These are phyloP conservation scores for Pleuronectes platessa DNA, from an alignment of 2,113 vertebrate genomes.

Conservation along the genomic window DNA sequence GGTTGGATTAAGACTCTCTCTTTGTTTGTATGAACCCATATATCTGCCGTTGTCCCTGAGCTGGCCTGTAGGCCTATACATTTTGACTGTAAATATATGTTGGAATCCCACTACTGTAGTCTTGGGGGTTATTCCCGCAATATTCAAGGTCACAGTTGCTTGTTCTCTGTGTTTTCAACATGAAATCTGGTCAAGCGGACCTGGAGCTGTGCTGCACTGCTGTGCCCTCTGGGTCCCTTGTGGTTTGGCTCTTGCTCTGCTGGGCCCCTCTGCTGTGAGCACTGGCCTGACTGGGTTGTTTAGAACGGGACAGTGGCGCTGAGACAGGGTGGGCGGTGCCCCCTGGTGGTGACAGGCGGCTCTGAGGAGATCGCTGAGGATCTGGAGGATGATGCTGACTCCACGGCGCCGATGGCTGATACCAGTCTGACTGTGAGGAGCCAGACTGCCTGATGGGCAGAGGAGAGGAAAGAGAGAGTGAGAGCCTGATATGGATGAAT, in stretches of 20 bases:
- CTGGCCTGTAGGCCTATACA: too few relatives aligned
- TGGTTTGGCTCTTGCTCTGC: slow-evolving; percentile 13
- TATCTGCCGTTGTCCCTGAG: too few relatives aligned
- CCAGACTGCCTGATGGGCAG: slow-evolving; percentile 85
- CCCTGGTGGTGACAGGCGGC: slow-evolving; percentile 91
- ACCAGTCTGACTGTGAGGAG: slow-evolving; percentile 88
- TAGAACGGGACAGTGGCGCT: slow-evolving; percentile 83
- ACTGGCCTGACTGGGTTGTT: slow-evolving; percentile 51
- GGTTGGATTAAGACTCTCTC: background rate
- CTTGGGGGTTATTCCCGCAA: too few relatives aligned
- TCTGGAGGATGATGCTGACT: slow-evolving; percentile 93
- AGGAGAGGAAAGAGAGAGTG: background rate
- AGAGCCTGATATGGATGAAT: background rate
- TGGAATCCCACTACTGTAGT: too few relatives aligned
- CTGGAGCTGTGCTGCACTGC: slow-evolving; percentile 16
- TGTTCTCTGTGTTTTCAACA: background rate
- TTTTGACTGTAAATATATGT: too few relatives aligned
- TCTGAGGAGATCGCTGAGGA: slow-evolving; percentile 92
- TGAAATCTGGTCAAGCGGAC: slow-evolving; percentile 14
- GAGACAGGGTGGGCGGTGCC: slow-evolving; percentile 83
- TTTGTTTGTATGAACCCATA: background rate
- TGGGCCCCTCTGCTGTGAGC: slow-evolving; percentile 15
- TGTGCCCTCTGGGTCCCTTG: slow-evolving; percentile 2
- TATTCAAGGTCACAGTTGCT: background rate
- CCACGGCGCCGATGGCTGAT: slow-evolving; percentile 87